These are phyloP conservation scores for Psittacula cyanocephala DNA, from an alignment of 2,113 vertebrate genomes.

Conservation along the genomic window DNA sequence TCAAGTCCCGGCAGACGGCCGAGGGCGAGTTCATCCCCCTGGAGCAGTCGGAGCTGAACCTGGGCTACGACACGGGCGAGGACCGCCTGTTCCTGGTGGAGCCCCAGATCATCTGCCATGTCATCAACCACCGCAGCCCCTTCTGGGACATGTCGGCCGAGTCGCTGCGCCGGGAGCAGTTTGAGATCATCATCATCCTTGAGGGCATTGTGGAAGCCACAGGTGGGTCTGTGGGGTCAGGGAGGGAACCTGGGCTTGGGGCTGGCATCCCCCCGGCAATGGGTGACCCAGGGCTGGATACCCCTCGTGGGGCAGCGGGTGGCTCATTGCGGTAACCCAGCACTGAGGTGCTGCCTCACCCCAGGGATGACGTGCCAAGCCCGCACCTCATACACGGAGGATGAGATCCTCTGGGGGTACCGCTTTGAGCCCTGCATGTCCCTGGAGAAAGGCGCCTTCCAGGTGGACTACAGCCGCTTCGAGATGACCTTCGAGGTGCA, in stretches of 20 bases:
- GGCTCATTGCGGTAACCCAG: rapidly evolving
- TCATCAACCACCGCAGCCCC: conserved; percentile 79
- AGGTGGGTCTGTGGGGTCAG: background rate
- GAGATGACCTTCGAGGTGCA: conserved; percentile 83
- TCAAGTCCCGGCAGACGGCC: conserved; percentile 83
- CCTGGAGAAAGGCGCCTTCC: conserved; percentile 83
- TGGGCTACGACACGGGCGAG: conserved; percentile 82
- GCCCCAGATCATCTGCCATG: conserved; percentile 83
- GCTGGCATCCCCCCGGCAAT: rapidly evolving
- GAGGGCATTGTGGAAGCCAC: conserved; percentile 86
- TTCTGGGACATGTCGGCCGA: conserved; percentile 82
- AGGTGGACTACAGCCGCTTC: conserved; percentile 79
- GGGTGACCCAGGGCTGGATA: background rate
- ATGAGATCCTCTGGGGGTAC: conserved; percentile 84
- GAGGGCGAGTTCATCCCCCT: conserved; percentile 86
- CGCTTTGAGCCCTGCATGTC: conserved; percentile 84
- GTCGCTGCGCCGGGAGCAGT: conserved; percentile 71
- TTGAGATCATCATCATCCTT: conserved; percentile 85
- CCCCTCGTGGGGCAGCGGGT: rapidly evolving
- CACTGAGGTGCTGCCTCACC: background rate
- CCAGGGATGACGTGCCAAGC: conserved; percentile 85
- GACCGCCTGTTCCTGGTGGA: conserved; percentile 84
- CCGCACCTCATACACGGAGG: conserved; percentile 82
- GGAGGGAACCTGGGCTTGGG: background rate
- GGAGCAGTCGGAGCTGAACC: conserved; percentile 85